Evolutionary conservation across 2,888 invertebrate species (phyloP).

Genomic region (Rambutsinella grinnellia): DNA sequence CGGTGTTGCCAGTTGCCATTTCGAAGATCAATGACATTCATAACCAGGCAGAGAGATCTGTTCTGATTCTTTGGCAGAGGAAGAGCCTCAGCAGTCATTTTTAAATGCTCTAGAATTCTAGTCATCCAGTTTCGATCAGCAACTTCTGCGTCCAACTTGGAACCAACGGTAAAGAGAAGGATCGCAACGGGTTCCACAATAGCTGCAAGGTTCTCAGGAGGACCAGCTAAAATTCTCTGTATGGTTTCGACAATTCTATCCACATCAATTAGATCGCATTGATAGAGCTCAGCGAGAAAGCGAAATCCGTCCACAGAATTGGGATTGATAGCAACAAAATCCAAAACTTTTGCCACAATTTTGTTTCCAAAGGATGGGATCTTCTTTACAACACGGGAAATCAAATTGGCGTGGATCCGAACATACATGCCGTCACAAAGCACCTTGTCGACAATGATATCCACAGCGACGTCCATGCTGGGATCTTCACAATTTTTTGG

Average conservation of each 20-base stretch:
- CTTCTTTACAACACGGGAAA: slow-evolving; percentile 44
- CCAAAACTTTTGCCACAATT: slow-evolving; percentile 42
- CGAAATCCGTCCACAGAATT: slow-evolving; percentile 55
- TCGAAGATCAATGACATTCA: slow-evolving; percentile 51
- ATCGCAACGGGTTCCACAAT: slow-evolving; percentile 55
- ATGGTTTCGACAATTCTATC: slow-evolving; percentile 44
- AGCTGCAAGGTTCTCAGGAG: slow-evolving; percentile 33
- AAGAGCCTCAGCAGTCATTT: slow-evolving; percentile 48
- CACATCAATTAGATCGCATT: slow-evolving; percentile 51
- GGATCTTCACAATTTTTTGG: slow-evolving; percentile 44
- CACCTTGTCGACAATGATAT: slow-evolving; percentile 59
- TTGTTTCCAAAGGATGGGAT: slow-evolving; percentile 42
- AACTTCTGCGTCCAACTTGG: slow-evolving; percentile 43
- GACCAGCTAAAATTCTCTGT: slow-evolving; percentile 27
- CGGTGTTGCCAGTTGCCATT: slow-evolving; percentile 53
- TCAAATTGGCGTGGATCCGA: slow-evolving; percentile 56
- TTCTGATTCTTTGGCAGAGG: slow-evolving; percentile 45
- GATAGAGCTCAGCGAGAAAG: slow-evolving; percentile 61
- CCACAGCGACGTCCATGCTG: slow-evolving; percentile 51
- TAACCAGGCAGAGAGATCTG: slow-evolving; percentile 53
- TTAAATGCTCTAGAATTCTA: slow-evolving; percentile 44
- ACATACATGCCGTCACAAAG: slow-evolving; percentile 59
- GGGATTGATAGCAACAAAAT: slow-evolving; percentile 39
- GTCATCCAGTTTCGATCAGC: slow-evolving; percentile 52
- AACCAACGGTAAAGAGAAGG: slow-evolving; percentile 51